A percentile compares a stretch with the other conserved stretches of the same genome.
Evolutionary conservation across 2,888 invertebrate genomes (phyloP).

Genomic region (Ichneumoninae sp.): DNA sequence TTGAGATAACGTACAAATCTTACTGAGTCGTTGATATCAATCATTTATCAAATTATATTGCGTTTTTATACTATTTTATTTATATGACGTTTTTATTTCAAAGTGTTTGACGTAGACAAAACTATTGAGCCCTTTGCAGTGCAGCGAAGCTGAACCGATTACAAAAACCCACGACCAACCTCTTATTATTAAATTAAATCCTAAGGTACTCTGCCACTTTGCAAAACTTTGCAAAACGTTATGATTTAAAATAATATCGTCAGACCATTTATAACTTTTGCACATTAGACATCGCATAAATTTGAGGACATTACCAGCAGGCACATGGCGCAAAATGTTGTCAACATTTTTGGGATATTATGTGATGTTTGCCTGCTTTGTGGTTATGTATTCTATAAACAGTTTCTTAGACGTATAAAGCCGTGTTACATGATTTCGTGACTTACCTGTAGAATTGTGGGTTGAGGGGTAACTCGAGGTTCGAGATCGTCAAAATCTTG

Average conservation of each 20-base stretch:
- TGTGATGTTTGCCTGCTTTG: neutral
- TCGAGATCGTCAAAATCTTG: constrained; percentile 76
- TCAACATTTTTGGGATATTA: neutral
- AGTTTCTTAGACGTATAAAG: neutral
- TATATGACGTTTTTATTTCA: too few species aligned
- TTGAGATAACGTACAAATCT: too few species aligned
- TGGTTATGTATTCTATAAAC: constrained; percentile 10
- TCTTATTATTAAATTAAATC: too few species aligned
- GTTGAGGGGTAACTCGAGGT: constrained; percentile 77
- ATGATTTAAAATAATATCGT: neutral
- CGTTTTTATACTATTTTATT: too few species aligned
- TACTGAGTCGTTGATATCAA: too few species aligned
- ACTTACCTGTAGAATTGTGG: constrained; percentile 58
- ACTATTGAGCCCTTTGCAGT: too few species aligned
- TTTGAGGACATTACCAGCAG: neutral
- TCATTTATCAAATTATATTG: too few species aligned
- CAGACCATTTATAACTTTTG: neutral
- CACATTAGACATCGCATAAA: neutral
- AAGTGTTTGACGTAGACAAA: too few species aligned
- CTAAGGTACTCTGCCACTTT: neutral
- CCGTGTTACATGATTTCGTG: neutral
- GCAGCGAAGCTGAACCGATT: too few species aligned
- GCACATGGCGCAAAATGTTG: neutral
- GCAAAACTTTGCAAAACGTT: neutral
- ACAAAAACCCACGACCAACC: too few species aligned